phyloP scores from a whole-genome alignment of 92 coral and sea anemone genomes.

The Epizoanthus rinbou region DNA sequence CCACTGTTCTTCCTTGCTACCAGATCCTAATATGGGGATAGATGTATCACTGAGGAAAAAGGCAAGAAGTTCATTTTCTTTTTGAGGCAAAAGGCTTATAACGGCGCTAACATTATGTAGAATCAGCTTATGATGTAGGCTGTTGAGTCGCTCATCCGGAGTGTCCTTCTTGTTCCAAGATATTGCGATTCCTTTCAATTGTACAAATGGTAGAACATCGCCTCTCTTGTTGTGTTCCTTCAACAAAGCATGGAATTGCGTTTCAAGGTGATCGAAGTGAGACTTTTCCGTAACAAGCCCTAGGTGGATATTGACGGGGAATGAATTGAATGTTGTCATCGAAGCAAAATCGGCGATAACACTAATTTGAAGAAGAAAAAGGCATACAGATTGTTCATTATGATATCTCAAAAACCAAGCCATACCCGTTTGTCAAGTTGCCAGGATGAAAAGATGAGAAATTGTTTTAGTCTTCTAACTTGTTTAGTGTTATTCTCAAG shows the following conservation, averaged over 20 bases:
- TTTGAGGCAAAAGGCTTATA: slow-evolving; percentile 55
- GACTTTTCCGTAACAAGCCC: slow-evolving; percentile 23
- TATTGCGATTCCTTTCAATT: slow-evolving; percentile 45
- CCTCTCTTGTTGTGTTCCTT: slow-evolving; percentile 15
- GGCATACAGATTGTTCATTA: background rate
- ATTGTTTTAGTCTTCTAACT: no score
- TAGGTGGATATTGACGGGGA: background rate
- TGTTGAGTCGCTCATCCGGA: slow-evolving; percentile 35
- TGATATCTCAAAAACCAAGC: background rate
- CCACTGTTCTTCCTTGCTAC: slow-evolving; percentile 44
- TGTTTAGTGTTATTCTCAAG: no score
- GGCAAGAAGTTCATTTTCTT: slow-evolving; percentile 53
- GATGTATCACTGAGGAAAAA: slow-evolving; percentile 39
- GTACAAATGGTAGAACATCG: background rate
- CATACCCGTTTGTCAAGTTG: background rate
- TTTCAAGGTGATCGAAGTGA: slow-evolving; percentile 1
- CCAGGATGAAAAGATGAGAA: no score
- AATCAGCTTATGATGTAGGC: background rate
- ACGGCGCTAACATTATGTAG: slow-evolving; percentile 49
- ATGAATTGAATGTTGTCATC: background rate
- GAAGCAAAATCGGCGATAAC: background rate
- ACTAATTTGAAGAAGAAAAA: background rate
- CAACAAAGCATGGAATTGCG: slow-evolving; percentile 21
- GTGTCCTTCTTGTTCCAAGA: slow-evolving; percentile 56
- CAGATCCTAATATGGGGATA: slow-evolving; percentile 57